Evolutionary conservation across 2,888 invertebrate genomes (phyloP).

Genomic region (Prenolepis imparis): DNA sequence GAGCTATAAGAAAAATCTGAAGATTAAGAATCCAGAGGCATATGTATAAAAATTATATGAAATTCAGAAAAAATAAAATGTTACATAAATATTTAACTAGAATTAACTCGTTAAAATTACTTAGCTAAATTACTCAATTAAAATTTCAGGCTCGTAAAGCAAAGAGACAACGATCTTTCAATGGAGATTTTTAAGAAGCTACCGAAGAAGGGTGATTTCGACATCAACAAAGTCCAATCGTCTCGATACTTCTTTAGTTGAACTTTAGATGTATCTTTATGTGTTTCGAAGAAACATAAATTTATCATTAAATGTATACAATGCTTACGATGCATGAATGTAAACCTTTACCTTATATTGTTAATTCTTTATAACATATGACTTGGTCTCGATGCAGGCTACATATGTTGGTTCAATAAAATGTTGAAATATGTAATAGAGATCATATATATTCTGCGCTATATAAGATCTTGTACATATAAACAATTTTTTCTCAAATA

Average conservation of each 20-base stretch:
- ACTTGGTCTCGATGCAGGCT: neutral
- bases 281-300: neutral
- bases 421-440: conserved; percentile 3
- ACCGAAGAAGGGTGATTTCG: conserved; percentile 92
- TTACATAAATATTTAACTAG: neutral
- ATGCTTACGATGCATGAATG: neutral
- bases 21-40: neutral
- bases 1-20: neutral
- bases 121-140: conserved; percentile 21
- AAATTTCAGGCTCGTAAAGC: conserved; percentile 10
- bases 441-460: neutral
- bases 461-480: neutral
- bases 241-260: conserved; percentile 96
- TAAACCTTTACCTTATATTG: neutral
- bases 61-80: neutral
- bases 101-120: too few species aligned
- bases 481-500: neutral
- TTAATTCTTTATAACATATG: neutral
- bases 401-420: neutral
- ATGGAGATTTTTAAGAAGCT: conserved; percentile 89
- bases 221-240: conserved; percentile 91
- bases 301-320: neutral
- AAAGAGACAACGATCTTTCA: conserved; percentile 82
- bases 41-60: neutral
- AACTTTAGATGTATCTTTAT: conserved; percentile 45